Base-by-base conservation (phyloP, 1,140 invertebrate genomes). In the Drusus annulatus region DNA sequence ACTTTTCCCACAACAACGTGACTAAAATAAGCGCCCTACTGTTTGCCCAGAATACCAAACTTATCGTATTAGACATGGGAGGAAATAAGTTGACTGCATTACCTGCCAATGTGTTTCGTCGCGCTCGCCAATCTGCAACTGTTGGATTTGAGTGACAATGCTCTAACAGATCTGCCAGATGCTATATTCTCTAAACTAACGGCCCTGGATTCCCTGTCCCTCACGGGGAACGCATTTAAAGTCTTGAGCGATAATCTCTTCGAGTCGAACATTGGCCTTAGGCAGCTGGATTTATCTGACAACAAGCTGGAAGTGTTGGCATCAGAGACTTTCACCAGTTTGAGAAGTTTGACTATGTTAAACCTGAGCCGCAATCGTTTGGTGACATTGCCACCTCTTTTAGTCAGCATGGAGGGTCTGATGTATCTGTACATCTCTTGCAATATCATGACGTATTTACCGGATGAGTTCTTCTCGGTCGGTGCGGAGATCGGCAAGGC, bases 1-100 rank as follows among this genome's bases (percentile, higher is more conserved):
- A 78, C 51, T 15, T 78, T 51, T 78, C 76, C 3, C 50, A 36
- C 25, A 78, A 78, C 23, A 15, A 16, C n/a, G 28, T 78, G 8
- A 78, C 23, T 13, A 2, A 10, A 13, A 10, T 77, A 17, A 16
- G 17, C 21, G 31, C 5, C 0, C 25, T 19, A 15, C 17, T 69
- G 51, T 71, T 78, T 69, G 17, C 5, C 16, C 19, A 17, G 1
- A 78, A 78, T 45, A 15, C 23, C 16, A n/a, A 69, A 17, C 17
- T 78, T 8, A 8, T 36, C 3, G 23, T 58, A 2, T 19, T 78
- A n/a, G 50, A 56, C 16, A 23, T 78, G 50, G 50, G 8, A 7
- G 10, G 0, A 5, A 78, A 78, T 36, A 15, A 36, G 5, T n/a
- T 78, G 23, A n/a, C 21, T 0, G 56, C 4, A 25, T 50, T 78